A percentile compares a stretch with the other conserved stretches of the same genome.
Conservation (phyloP, 2,113 vertebrate genomes). For the Mobula birostris region DNA sequence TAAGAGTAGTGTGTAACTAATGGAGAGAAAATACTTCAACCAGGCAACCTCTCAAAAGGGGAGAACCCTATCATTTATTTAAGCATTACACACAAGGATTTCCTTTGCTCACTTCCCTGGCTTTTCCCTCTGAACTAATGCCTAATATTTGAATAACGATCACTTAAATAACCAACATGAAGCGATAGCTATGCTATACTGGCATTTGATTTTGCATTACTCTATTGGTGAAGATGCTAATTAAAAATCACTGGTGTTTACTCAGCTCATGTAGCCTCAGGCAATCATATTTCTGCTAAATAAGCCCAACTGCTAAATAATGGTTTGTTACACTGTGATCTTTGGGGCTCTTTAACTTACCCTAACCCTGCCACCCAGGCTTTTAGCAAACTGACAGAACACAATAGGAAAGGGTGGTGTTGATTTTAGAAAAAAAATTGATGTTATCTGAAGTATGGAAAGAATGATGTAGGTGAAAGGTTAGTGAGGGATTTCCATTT, state of each 20-base stretch:
- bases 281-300: slow-evolving; percentile 19
- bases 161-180: neutral
- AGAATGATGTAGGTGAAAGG: neutral
- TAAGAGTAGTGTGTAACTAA: neutral
- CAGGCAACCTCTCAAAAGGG: neutral
- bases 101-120: neutral
- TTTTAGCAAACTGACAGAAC: neutral
- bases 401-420: neutral
- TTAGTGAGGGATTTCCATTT: neutral
- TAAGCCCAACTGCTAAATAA: slow-evolving; percentile 11
- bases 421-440: neutral
- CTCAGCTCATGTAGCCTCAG: neutral
- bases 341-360: neutral
- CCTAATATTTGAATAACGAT: neutral
- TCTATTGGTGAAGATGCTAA: neutral
- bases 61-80: slow-evolving; percentile 17
- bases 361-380: slow-evolving; percentile 4
- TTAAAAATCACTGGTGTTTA: neutral
- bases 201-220: neutral
- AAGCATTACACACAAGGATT: slow-evolving; percentile 1
- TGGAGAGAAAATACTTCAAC: slow-evolving; percentile 31
- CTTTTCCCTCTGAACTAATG: neutral
- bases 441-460: neutral
- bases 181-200: neutral
- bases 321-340: neutral